Percentiles rank a stretch among this genome's conserved stretches.
These are phyloP conservation scores for Dichetophora obliterata DNA, from an alignment of 2,888 invertebrate genomes.

Conservation along the genomic window DNA sequence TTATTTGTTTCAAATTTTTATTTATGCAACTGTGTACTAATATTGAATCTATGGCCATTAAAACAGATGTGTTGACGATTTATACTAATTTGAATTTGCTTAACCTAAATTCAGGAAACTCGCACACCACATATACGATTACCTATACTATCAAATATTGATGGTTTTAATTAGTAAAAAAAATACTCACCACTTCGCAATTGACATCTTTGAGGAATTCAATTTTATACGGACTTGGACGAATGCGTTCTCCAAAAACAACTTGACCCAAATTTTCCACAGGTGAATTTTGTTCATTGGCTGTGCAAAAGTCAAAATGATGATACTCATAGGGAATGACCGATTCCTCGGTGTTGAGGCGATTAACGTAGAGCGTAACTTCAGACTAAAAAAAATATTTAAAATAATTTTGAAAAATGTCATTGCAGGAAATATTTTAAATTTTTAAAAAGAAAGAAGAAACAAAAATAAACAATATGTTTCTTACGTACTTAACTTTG, in stretches of 20 bases:
- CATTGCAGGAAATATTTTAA: too few species aligned
- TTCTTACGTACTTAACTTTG: neutral
- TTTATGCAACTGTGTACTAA: too few species aligned
- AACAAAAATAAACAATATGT: neutral
- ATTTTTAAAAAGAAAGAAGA: neutral
- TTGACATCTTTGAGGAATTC: conserved; percentile 81
- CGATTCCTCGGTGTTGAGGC: conserved; percentile 97
- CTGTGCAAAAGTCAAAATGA: conserved; percentile 95
- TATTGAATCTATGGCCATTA: too few species aligned
- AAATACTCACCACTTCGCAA: conserved; percentile 71
- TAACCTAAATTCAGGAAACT: too few species aligned
- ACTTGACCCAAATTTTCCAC: conserved; percentile 99
- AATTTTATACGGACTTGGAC: conserved; percentile 93
- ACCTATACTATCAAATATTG: too few species aligned
- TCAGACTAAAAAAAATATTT: conserved; percentile 77
- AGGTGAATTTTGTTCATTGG: conserved; percentile 84
- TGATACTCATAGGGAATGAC: conserved; percentile 98
- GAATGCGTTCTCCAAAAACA: conserved; percentile 98
- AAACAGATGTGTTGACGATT: too few species aligned
- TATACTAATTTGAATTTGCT: too few species aligned
- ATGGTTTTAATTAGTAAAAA: too few species aligned
- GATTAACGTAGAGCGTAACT: conserved; percentile 92
- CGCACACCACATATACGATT: too few species aligned
- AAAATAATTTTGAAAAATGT: neutral
- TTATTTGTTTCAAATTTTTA: too few species aligned